phyloP scores from a whole-genome alignment of 2,113 vertebrate species.

The Dinomys branickii region DNA sequence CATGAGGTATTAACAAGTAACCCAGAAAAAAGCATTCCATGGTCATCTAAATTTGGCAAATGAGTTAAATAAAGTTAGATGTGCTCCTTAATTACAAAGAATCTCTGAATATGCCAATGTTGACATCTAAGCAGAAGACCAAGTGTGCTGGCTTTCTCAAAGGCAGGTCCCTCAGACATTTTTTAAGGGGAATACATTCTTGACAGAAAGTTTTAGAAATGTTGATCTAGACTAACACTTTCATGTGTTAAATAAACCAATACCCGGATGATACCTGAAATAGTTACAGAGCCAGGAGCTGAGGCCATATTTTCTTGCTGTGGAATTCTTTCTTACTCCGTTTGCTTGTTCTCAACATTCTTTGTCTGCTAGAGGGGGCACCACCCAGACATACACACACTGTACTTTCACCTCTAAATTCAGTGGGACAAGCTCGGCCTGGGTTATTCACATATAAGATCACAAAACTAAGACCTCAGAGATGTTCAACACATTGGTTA shows the following conservation, averaged over 20 bases:
- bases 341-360: background rate
- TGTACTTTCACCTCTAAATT: background rate
- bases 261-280: background rate
- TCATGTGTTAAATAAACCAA: background rate
- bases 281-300: background rate
- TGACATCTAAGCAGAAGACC: background rate
- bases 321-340: background rate
- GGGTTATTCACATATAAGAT: too few relatives aligned
- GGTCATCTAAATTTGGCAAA: constrained; percentile 1
- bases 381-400: accelerated
- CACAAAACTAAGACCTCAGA: background rate
- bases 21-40: background rate
- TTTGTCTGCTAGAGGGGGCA: accelerated
- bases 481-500: background rate
- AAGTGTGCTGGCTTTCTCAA: background rate
- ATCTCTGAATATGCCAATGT: background rate
- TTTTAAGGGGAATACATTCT: background rate
- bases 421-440: background rate
- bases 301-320: background rate
- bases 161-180: background rate
- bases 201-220: background rate
- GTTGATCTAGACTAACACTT: background rate
- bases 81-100: background rate
- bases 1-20: background rate
- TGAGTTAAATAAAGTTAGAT: background rate